Evolutionary conservation across 2,888 invertebrate genomes (phyloP).

Genomic region (Eugnorisma glareosa): DNA sequence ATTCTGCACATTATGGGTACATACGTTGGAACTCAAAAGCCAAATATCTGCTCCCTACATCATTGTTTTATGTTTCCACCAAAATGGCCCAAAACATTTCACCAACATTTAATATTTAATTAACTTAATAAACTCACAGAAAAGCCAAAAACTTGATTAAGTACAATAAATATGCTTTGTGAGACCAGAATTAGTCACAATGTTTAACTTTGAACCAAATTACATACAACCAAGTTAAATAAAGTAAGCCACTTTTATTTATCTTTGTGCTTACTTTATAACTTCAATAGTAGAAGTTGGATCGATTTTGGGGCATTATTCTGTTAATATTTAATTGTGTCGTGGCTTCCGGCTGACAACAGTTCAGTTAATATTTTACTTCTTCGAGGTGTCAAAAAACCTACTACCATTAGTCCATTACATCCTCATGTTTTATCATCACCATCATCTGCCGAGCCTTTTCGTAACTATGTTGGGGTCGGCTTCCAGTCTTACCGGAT

Average conservation of each 20-base stretch:
- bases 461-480: too few relatives aligned
- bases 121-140: constrained; percentile 41
- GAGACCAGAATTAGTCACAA: constrained; percentile 50
- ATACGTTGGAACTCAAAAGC: not conserved
- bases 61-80: not conserved
- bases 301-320: constrained; percentile 55
- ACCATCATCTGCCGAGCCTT: too few relatives aligned
- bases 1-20: not conserved
- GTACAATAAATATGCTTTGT: constrained; percentile 57
- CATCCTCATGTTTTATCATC: not conserved
- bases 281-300: constrained; percentile 49
- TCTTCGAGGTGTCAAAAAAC: not conserved
- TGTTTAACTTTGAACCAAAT: constrained; percentile 59
- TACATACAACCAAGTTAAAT: constrained; percentile 52
- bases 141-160: constrained; percentile 53
- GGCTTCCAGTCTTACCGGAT: too few relatives aligned
- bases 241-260: constrained; percentile 53
- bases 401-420: not conserved
- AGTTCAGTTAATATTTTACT: not conserved
- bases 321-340: constrained; percentile 42
- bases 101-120: constrained; percentile 45
- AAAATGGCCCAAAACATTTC: constrained; percentile 17
- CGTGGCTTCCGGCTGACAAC: constrained; percentile 10
- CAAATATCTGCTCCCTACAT: not conserved
- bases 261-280: constrained; percentile 52